Evolutionary conservation across 2,888 invertebrate species (phyloP), one percentile per base, ranked within the genome.

Genomic region (Tricholauxania praeusta): DNA sequence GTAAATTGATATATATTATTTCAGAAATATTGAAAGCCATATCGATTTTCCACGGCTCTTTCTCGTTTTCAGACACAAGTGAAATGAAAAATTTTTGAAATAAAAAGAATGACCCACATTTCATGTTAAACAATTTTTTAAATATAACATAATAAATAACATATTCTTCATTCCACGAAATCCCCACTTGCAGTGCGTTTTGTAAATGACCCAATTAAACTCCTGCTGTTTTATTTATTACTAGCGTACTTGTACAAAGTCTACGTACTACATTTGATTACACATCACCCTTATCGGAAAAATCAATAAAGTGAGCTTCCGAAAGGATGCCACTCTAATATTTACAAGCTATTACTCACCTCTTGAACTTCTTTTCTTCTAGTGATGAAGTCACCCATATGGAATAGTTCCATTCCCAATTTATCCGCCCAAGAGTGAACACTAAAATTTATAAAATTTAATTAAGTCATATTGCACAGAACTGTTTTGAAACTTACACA

Each of bases 391-490:
- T 93, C 93, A 72, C 94, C 94, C 81, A 94, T 91, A 85, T 93
- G 92, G 88, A 93, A 93, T 79, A 95, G 87, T 86, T 95, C 94
- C 82, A 92, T 92, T 67, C 94, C 94, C 77, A 94, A 89, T 87
- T 94, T 94, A 85, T 93, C 91, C 47, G 94, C 94, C 95, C 95
- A 95, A 84, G 91, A 91, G 87, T 93, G 92, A 71, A 93, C 94
- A 80, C 94, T 94, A 76, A 80, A 84, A 74, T 55, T 57, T 71
- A 60, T 22, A 71, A 55, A 39, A 51, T 39, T 39, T 2, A 28
- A 63, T 49, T 48, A 53, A 52, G 19, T 65, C 8, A 10, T 39
- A 39, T 39, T 17, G 48, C 48, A 52, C 51, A 48, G 15, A 53
- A 48, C n/a, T 49, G 3, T 63, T 28, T 28, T 22, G 53, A 66